These are phyloP conservation scores for Tenthredo notha DNA, from an alignment of 2,888 invertebrate species.

Conservation along the genomic window DNA sequence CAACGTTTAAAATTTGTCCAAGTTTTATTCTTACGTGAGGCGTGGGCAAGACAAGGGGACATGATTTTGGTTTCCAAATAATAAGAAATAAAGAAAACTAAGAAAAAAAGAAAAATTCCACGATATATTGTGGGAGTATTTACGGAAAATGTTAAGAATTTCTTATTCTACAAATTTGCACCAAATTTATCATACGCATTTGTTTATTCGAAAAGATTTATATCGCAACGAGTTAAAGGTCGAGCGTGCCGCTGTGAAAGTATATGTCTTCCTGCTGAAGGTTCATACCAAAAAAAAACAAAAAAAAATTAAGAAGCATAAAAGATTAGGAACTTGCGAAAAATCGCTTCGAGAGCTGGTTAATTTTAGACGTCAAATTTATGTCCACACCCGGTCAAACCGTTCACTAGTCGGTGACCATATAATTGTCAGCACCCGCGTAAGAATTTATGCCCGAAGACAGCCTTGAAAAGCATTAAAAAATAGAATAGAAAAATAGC, in stretches of 20 bases:
- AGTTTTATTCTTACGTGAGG: slow-evolving; percentile 46
- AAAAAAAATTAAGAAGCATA: neutral
- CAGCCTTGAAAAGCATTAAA: slow-evolving; percentile 62
- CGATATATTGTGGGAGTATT: slow-evolving; percentile 6
- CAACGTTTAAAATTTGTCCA: slow-evolving; percentile 48
- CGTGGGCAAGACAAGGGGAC: slow-evolving; percentile 13
- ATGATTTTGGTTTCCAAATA: neutral
- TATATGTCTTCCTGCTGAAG: neutral
- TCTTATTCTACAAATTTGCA: slow-evolving; percentile 20
- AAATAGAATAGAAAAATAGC: slow-evolving; percentile 55
- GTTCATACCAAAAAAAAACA: neutral
- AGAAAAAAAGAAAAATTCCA: slow-evolving; percentile 3
- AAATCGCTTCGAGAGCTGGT: slow-evolving; percentile 4
- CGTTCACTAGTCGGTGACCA: slow-evolving; percentile 60
- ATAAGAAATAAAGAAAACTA: neutral
- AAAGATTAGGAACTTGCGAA: slow-evolving; percentile 2
- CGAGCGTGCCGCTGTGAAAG: neutral
- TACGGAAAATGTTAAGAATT: slow-evolving; percentile 21
- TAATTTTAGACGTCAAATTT: slow-evolving; percentile 62
- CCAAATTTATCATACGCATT: slow-evolving; percentile 26
- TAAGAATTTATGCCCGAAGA: slow-evolving; percentile 63
- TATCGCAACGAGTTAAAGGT: slow-evolving; percentile 37
- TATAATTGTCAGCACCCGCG: slow-evolving; percentile 69
- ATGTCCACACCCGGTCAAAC: slow-evolving; percentile 62
- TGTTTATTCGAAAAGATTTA: slow-evolving; percentile 36